Evolutionary conservation across 1,140 invertebrate species (phyloP), one percentile per base, ranked within the genome.

Genomic region (Idris sp.): DNA sequence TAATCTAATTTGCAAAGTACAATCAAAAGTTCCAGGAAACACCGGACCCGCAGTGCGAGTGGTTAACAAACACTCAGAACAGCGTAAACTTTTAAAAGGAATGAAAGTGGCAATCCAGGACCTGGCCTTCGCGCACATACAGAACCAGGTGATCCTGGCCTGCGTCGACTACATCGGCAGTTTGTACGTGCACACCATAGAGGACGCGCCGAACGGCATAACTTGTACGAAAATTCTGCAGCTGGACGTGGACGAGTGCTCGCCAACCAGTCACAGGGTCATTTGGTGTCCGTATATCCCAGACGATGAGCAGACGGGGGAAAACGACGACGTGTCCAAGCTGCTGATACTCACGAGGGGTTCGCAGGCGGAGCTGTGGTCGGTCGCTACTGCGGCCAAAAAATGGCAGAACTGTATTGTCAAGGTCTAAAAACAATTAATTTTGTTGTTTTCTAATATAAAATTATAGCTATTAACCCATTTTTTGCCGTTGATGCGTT

Each of bases 201-300:
- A 92, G 78, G 89, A 91, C 14, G 88, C 88, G 36, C 87, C 89
- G 36, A 87, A 88, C 53, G 89, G 89, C 68, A 82, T 94, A 15
- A 84, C 88, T 82, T 91, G 89, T 81, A 89, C 85, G 80, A 85
- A 89, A 38, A 78, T 90, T 15, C 61, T 91, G 3, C 88, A 89
- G 79, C 86, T 90, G 13, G 85, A 88, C 22, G 80, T 83, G 0
- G 81, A 86, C 13, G 84, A 83, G 38, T 44, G 53, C 1, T 72
- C 81, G 1, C 78, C 78, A 0, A 81, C 72, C 15, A 84, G 73
- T 62, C 90, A 92, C 77, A 87, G 93, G 49, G 89, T 95, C 2
- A 94, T 97, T 73, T 98, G 96, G 96, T 98, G 96, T 85, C 95
- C 96, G 0, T 98, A 93, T 87, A 93, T 98, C 58, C 93, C 94